phyloP scores from a whole-genome alignment of 2,113 vertebrate species.

The Hyaena hyaena region DNA sequence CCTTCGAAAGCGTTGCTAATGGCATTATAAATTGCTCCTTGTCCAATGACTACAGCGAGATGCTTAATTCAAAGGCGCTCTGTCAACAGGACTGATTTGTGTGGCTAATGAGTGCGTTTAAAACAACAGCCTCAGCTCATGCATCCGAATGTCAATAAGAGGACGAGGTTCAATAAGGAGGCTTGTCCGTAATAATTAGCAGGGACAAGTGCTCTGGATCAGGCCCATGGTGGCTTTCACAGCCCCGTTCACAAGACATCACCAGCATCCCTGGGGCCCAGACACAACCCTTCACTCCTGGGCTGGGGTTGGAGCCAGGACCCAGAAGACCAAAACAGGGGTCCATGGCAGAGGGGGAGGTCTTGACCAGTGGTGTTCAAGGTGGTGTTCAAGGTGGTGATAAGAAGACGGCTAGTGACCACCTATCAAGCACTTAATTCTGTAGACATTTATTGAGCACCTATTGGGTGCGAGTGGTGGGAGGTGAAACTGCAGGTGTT shows the following conservation, averaged over 20 bases:
- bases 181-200: constrained; percentile 99
- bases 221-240: constrained; percentile 85
- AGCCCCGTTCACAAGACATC: constrained; percentile 80
- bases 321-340: background rate
- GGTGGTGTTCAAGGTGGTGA: background rate
- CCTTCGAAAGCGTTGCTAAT: constrained; percentile 99
- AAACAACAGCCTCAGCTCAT: constrained; percentile 99
- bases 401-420: background rate
- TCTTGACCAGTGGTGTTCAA: background rate
- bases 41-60: constrained; percentile 97
- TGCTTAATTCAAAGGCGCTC: constrained; percentile 99
- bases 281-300: background rate
- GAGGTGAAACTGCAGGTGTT: background rate
- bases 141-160: constrained; percentile 99
- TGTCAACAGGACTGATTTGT: constrained; percentile 99
- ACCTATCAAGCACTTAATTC: background rate
- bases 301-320: constrained; percentile 9
- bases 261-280: constrained; percentile 16
- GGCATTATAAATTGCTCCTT: constrained; percentile 99
- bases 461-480: background rate
- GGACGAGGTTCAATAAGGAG: constrained; percentile 99
- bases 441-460: background rate
- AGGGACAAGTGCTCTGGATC: constrained; percentile 93
- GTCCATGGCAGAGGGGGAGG: background rate
- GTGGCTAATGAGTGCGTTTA: constrained; percentile 99